Evolutionary conservation across 2,888 invertebrate species (phyloP), one percentile per base, ranked within the genome.

Genomic region (Himalopsyche japonica): DNA sequence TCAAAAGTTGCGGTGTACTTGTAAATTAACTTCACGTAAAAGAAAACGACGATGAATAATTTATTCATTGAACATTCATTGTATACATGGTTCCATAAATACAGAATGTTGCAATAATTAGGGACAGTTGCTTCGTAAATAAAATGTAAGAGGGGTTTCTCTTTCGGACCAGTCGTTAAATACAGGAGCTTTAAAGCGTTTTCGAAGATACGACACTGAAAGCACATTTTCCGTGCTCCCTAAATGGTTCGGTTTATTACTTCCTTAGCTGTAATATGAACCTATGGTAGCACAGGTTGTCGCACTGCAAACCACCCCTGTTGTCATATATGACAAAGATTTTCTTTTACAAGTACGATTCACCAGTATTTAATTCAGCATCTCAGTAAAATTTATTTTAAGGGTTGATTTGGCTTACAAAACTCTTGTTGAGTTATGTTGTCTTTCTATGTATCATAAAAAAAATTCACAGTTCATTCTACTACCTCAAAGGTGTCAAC

Each of bases 201-300:
- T 57, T 57, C 57, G 57, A 57, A 57, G 57, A 57, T 57, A 57
- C 57, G 82, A 57, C 82, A 49, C 82, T 82, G 78, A 48, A 48
- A 57, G 32, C 78, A 70, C 81, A 79, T 64, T 82, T 81, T 57
- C 76, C 43, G 47, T 70, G 83, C 79, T 79, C 76, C 83, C 76
- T 82, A 85, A 85, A 85, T 84, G 85, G 83, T 80, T 76, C 85
- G 81, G 81, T 85, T 85, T 85, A 85, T 85, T 85, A 84, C 85
- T 57, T 64, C 34, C 82, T 80, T 80, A 82, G 82, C 83, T 70
- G 76, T 85, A 82, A 83, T 84, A 84, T 83, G 77, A 32, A 30
- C 80, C 32, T 78, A 79, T 64, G 77, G 77, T 70, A 43, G 20
- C 2, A 24, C 57, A 57, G 57, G 57, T 57, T 57, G 57, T 57